phyloP scores from a whole-genome alignment of 2,113 vertebrate genomes.

The Hyaena hyaena region DNA sequence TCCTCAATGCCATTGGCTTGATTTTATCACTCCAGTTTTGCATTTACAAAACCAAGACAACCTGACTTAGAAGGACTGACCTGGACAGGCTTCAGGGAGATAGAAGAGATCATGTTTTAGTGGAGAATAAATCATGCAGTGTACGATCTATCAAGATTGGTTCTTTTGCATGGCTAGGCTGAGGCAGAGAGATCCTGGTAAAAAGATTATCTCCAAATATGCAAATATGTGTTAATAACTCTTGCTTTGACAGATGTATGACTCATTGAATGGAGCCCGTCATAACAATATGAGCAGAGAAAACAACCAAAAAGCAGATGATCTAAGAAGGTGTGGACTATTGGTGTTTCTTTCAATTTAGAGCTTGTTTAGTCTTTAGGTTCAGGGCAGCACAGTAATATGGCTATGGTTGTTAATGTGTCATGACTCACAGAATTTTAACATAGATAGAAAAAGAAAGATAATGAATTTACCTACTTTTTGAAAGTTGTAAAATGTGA shows the following conservation, averaged over 20 bases:
- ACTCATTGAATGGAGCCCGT: neutral
- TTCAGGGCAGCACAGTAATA: neutral
- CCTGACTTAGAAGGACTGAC: neutral
- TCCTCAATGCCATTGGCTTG: neutral
- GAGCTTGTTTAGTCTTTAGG: conserved; percentile 25
- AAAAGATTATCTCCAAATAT: neutral
- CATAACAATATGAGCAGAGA: conserved; percentile 12
- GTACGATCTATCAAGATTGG: neutral
- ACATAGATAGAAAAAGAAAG: neutral
- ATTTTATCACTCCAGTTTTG: neutral
- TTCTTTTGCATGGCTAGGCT: neutral
- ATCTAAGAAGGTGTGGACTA: conserved; percentile 54
- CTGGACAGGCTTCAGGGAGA: neutral
- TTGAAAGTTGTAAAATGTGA: neutral
- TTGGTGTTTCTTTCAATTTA: neutral
- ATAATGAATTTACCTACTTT: neutral
- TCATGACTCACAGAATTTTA: neutral
- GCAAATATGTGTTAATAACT: neutral
- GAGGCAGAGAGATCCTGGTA: neutral
- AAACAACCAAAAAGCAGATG: conserved; percentile 25
- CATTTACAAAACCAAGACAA: neutral
- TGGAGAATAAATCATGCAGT: neutral
- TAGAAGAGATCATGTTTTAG: neutral
- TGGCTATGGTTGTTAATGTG: neutral
- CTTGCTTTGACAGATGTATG: conserved; percentile 19